phyloP scores from a whole-genome alignment of 2,113 vertebrate genomes.

The Talpa occidentalis region DNA sequence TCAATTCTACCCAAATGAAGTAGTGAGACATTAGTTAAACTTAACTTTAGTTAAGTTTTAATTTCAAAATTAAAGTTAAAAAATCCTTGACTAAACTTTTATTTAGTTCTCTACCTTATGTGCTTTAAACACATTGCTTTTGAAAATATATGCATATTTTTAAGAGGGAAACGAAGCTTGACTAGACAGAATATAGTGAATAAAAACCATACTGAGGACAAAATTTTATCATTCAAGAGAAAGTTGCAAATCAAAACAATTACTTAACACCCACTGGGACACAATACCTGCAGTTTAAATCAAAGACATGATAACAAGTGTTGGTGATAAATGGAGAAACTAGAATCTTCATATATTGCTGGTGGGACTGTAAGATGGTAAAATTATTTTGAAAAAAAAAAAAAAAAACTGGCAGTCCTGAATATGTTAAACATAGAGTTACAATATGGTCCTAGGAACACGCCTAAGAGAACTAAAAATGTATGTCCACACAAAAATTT shows the following conservation, averaged over 20 bases:
- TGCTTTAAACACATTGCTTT: constrained; percentile 34
- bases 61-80: constrained; percentile 26
- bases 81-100: constrained; percentile 26
- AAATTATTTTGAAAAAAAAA: constrained; percentile 1
- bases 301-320: not conserved
- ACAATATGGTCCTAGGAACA: constrained; percentile 9
- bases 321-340: not conserved
- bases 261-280: not conserved
- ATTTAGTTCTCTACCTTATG: not conserved
- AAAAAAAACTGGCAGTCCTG: not conserved
- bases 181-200: not conserved
- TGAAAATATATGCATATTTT: not conserved
- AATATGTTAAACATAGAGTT: constrained; percentile 33
- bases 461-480: constrained; percentile 23
- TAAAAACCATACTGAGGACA: constrained; percentile 40
- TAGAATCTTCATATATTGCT: not conserved
- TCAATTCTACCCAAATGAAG: constrained; percentile 22
- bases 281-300: not conserved
- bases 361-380: not conserved
- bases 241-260: constrained; percentile 14
- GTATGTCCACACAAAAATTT: not conserved
- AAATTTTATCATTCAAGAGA: constrained; percentile 26
- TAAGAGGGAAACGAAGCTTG: constrained; percentile 8
- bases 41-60: not conserved
- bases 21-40: not conserved